Evolutionary conservation across 64 coral and sea anemone species (phyloP).

Genomic region (Catalaphyllia jardinei): DNA sequence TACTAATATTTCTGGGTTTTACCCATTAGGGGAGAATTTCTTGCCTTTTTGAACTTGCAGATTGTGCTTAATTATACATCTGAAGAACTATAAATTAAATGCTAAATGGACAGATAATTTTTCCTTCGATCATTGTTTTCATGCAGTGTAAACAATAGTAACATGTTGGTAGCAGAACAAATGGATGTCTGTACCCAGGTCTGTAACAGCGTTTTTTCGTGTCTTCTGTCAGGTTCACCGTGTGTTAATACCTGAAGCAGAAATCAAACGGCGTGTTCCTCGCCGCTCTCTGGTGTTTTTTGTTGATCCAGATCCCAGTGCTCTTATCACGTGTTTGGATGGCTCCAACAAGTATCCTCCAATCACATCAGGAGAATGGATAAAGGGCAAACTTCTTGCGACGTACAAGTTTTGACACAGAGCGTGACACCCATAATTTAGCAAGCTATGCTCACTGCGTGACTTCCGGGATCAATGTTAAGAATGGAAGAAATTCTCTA

Average conservation of each 20-base stretch:
- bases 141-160: not conserved
- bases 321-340: slow-evolving; percentile 3
- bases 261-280: not conserved
- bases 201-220: not conserved
- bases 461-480: too few species aligned
- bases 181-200: not conserved
- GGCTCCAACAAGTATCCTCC: slow-evolving; percentile 21
- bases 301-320: not conserved
- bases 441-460: too few species aligned
- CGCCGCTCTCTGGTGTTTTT: slow-evolving; percentile 5
- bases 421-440: not conserved
- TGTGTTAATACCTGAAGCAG: not conserved
- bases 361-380: not conserved
- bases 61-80: too few species aligned
- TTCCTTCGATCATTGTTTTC: too few species aligned
- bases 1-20: too few species aligned
- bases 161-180: too few species aligned
- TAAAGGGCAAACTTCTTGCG: not conserved
- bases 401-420: not conserved
- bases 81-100: too few species aligned
- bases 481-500: too few species aligned
- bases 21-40: too few species aligned
- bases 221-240: slow-evolving; percentile 5
- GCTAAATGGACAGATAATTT: too few species aligned
- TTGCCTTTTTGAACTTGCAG: too few species aligned